Base-by-base conservation (phyloP, 2,888 invertebrate species). In the Drosophila acutilabella region DNA sequence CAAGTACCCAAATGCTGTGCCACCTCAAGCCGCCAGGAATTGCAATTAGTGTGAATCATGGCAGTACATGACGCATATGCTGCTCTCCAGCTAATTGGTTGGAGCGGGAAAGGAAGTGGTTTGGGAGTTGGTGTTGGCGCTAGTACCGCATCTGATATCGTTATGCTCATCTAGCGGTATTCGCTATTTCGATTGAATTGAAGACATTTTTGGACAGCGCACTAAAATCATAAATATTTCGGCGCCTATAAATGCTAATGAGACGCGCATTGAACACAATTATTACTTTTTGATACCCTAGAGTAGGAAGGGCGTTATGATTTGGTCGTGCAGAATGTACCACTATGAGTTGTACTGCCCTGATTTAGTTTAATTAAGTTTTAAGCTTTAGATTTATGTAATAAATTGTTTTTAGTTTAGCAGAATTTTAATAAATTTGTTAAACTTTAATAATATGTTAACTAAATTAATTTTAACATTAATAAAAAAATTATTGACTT, bases 191-290 rank as follows among this genome's bases (percentile, higher is more conserved):
- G 45, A 64, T 71, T 66, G 59, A 72, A 60, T 75, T 50, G 30
- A 23, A 61, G 57, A 44, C 33, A 56, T 44, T 64, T 60, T 53
- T 64, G 66, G 66, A 69, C 56, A 60, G 60, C 48, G 51, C 59
- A 44, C 41, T 7, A 68, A 81, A 78, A 71, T 79, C 73, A 67
- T 76, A 76, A 81, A 81, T 71, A 70, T 56, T 85, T 76, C 56
- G 65, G 65, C 74, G 74, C 73, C 88, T 57, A 73, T 88, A 82
- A 83, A 83, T 88, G 67, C 83, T 80, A 85, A 88, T 86, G 82
- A 81, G 69, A 6, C 48, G 58, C 33, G 36, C 45, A 57, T 56
- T 59, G 44, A 54, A 50, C 48, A 65, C n/a, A 65, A 74, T 80
- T 80, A 71, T 77, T 68, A 64, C 53, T 58, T 66, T 23, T 23